These are phyloP conservation scores for Phallusia fumigata DNA, from an alignment of 23 tunicate genomes.

Conservation along the genomic window DNA sequence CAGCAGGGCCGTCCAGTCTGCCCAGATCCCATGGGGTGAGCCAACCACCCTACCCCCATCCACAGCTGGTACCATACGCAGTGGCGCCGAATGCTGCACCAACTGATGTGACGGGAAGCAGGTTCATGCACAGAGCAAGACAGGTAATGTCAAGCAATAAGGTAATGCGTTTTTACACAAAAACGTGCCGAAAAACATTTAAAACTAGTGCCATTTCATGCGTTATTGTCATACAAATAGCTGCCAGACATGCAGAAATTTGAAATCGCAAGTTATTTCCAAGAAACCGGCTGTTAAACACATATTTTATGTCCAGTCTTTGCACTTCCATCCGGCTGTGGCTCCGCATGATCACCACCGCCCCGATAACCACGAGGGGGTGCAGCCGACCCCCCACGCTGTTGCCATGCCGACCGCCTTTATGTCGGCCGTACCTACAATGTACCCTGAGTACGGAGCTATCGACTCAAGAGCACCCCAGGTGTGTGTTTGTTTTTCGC, in stretches of 20 bases:
- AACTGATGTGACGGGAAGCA: slow-evolving; percentile 21
- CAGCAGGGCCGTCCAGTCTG: slow-evolving; percentile 30
- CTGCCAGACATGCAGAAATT: no score
- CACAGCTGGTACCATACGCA: slow-evolving; percentile 34
- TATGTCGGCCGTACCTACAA: slow-evolving; percentile 32
- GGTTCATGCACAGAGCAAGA: slow-evolving; percentile 11
- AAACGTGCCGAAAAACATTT: no score
- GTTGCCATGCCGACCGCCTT: slow-evolving; percentile 53
- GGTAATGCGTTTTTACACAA: no score
- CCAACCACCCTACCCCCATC: slow-evolving; percentile 24
- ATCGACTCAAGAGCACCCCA: slow-evolving; percentile 33
- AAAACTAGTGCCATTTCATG: no score
- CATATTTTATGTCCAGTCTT: slow-evolving; percentile 15
- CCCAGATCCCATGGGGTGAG: slow-evolving; percentile 38
- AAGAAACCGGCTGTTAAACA: not conserved
- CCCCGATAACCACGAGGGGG: not conserved
- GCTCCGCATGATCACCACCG: slow-evolving; percentile 6
- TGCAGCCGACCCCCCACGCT: slow-evolving; percentile 15
- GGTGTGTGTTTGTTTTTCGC: slow-evolving; percentile 3
- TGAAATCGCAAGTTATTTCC: not conserved
- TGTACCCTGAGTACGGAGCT: slow-evolving; percentile 32
- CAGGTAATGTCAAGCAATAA: not conserved
- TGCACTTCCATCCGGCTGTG: slow-evolving; percentile 36
- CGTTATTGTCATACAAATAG: no score
- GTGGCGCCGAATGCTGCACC: slow-evolving; percentile 23